These are phyloP conservation scores for Diplolepis rosae DNA, from an alignment of 2,888 invertebrate species.

Conservation along the genomic window DNA sequence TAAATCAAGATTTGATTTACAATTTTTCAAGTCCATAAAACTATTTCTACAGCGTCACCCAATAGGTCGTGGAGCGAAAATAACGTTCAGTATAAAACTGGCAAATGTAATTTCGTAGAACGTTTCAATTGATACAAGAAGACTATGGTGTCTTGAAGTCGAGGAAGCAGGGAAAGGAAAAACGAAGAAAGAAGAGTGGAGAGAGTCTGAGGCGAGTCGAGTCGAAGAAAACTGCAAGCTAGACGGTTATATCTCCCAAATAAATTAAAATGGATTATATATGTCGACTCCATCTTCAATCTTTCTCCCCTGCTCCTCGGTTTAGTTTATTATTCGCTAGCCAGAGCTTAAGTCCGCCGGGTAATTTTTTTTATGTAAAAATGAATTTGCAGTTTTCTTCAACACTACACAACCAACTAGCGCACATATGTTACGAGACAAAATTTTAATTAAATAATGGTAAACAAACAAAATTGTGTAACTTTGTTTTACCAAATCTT, in stretches of 20 bases:
- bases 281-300: constrained; percentile 66
- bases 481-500: no score
- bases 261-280: constrained; percentile 72
- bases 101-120: constrained; percentile 68
- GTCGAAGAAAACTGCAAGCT: constrained; percentile 48
- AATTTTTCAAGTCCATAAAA: constrained; percentile 14
- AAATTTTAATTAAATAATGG: no score
- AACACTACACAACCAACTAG: no score
- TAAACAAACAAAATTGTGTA: no score
- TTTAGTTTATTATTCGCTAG: constrained; percentile 51
- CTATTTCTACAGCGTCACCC: constrained; percentile 43
- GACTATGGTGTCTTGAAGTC: constrained; percentile 44
- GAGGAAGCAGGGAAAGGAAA: constrained; percentile 42
- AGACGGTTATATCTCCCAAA: constrained; percentile 66
- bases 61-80: constrained; percentile 45
- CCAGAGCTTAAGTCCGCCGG: constrained; percentile 15
- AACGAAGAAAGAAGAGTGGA: constrained; percentile 33
- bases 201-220: constrained; percentile 45
- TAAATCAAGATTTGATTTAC: no score
- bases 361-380: constrained; percentile 52
- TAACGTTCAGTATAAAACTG: constrained; percentile 41
- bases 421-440: no score
- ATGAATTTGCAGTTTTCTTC: constrained; percentile 40
- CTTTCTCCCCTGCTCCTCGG: constrained; percentile 44
- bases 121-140: constrained; percentile 68